Conservation (phyloP, 1,140 invertebrate genomes). For the Aporrectodea caliginosa region DNA sequence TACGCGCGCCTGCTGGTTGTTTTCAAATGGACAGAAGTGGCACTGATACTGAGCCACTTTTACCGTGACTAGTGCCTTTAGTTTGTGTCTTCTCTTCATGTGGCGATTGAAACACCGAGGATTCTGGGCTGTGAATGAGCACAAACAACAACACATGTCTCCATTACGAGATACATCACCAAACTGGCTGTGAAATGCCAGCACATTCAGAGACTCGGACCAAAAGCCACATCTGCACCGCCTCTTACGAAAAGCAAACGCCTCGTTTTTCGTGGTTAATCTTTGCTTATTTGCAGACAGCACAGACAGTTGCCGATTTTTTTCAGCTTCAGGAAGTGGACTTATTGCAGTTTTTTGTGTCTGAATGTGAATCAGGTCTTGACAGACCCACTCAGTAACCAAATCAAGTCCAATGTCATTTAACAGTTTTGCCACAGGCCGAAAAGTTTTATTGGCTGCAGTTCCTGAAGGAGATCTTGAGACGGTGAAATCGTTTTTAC, state of each 20-base stretch:
- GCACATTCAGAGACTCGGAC: conserved; percentile 78
- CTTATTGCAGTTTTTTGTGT: too few relatives aligned
- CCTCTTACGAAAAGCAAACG: background rate
- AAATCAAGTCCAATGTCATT: background rate
- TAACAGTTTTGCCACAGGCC: background rate
- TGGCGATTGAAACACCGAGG: conserved; percentile 85
- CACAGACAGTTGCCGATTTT: background rate
- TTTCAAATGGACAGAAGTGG: conserved; percentile 85
- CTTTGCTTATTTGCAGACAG: background rate
- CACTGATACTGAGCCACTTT: conserved; percentile 86
- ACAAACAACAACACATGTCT: conserved; percentile 74
- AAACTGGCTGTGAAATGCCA: conserved; percentile 84
- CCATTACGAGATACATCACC: conserved; percentile 84
- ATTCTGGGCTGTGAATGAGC: conserved; percentile 71
- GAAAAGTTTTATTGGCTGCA: background rate
- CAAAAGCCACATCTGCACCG: conserved; percentile 73
- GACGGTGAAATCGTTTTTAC: too few relatives aligned
- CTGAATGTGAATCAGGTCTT: background rate
- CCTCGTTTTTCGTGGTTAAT: background rate
- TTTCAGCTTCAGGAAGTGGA: too few relatives aligned
- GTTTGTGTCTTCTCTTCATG: conserved; percentile 83
- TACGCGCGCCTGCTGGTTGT: background rate
- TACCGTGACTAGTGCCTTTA: conserved; percentile 74
- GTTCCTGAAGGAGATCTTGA: too few relatives aligned
- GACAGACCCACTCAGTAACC: background rate